Evolutionary conservation across 2,888 invertebrate species (phyloP), one percentile per base, ranked within the genome.

Genomic region (Xestia sexstrigata): DNA sequence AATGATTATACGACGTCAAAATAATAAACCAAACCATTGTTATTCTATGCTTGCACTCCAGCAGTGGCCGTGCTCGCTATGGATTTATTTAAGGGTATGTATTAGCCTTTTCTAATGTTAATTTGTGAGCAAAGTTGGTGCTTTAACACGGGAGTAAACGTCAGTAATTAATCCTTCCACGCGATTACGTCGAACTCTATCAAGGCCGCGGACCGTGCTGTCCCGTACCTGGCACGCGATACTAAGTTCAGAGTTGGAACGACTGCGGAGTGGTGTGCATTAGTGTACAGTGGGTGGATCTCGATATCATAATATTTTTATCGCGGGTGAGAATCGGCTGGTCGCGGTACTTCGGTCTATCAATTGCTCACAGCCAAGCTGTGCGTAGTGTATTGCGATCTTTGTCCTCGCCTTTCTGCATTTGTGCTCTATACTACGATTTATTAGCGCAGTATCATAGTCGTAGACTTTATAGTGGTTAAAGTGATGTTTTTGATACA

Each of bases 181-280:
- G 83, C 88, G 90, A 89, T 92, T 92, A 91, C 92, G 92, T 92
- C 93, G 94, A 94, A 92, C 93, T 91, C 87, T 90, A 93, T 92
- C 96, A 96, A 96, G 96, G 96, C 95, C 96, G 96, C 93, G 89
- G 96, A 95, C 95, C 96, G 96, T 93, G 89, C 91, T 90, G 87
- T 88, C 86, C 89, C 92, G 96, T 96, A 92, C 96, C 96, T 93
- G 96, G 95, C 91, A 90, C 86, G 82, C 88, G 88, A 89, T 89
- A 90, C 90, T 85, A 88, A 88, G 89, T 89, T 89, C 90, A 86
- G 83, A 86, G 87, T 82, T 79, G 82, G 81, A 86, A 85, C 83
- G 86, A 85, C 89, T 86, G 88, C 89, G 84, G 88, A 90, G 86
- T 86, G 77, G 87, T 90, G 88, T 90, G 88, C 89, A 87, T 88